phyloP scores from a whole-genome alignment of 1,140 invertebrate genomes.

The Drosophila tsacasi region DNA sequence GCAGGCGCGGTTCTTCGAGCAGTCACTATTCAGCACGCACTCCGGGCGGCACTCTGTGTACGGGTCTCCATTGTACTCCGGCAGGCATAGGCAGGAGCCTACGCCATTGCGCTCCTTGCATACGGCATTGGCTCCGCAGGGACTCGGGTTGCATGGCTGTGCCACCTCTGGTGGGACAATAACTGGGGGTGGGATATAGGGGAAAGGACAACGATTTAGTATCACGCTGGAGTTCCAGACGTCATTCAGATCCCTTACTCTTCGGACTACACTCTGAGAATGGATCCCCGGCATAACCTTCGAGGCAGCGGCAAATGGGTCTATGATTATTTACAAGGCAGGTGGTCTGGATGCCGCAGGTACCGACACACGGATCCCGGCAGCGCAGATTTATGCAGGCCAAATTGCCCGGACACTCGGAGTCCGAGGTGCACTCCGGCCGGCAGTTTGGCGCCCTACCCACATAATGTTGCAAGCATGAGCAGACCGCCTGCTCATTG shows the following conservation, averaged over 20 bases:
- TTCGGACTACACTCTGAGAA: conserved; percentile 88
- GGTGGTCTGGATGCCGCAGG: conserved; percentile 89
- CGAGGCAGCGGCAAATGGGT: conserved; percentile 90
- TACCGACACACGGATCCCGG: conserved; percentile 90
- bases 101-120: conserved; percentile 92
- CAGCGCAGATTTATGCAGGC: conserved; percentile 92
- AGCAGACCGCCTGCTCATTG: conserved; percentile 89
- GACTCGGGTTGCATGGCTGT: conserved; percentile 90
- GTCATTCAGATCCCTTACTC: conserved; percentile 67
- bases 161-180: conserved; percentile 85
- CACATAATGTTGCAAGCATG: conserved; percentile 90
- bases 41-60: conserved; percentile 90
- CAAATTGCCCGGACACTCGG: conserved; percentile 90
- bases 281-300: conserved; percentile 91
- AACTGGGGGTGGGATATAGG: conserved; percentile 46
- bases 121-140: conserved; percentile 92
- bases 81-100: conserved; percentile 90
- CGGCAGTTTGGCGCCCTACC: conserved; percentile 91
- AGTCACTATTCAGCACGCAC: conserved; percentile 90
- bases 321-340: conserved; percentile 91
- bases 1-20: conserved; percentile 89
- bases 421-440: conserved; percentile 91
- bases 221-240: not conserved
- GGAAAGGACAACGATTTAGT: conserved; percentile 23
- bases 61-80: conserved; percentile 91